Base-by-base conservation (phyloP, 1,140 invertebrate genomes). In the Panulirus ornatus region DNA sequence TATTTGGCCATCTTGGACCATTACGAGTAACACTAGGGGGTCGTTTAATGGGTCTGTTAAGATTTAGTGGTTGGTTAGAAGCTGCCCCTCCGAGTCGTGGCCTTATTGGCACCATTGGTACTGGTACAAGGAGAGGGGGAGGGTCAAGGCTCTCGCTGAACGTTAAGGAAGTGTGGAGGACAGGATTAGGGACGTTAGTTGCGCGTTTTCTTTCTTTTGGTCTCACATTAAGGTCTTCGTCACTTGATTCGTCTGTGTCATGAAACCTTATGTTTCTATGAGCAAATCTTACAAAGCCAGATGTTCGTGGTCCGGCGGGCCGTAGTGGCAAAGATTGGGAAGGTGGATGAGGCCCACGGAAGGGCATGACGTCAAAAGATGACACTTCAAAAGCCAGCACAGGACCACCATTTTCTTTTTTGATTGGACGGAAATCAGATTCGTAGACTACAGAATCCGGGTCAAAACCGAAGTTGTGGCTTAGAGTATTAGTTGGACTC, bases 341-440 rank as follows among this genome's bases (percentile, higher is more conserved):
- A 27, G 76, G 58, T n/a, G 73, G 82, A 14, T 38, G 71, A 3
- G 71, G 88, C 0, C 14, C 44, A 36, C 75, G 34, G 30, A 90
- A 34, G 2, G 88, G 88, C 73, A 58, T 42, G 14, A 78, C 11
- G 58, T 84, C 75, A 16, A 82, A 90, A 1, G 88, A 79, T 8
- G 88, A 90, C n/a, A 90, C 88, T 38, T 90, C 88, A 38, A 90
- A 90, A 58, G 88, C 88, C 70, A 90, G 40, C 83, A 88, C 30
- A 22, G 89, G 81, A 16, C 84, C 47, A 16, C 78, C 54, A 47
- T 78, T 22, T 34, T 82, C 36, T 47, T 76, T 84, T 88, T 87
- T 95, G 27, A 97, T 97, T 0, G 97, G 97, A 87, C 96, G 96
- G 92, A 97, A 97, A 0, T 97, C 97, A 81, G 96, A 95, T 94